Base-by-base conservation (phyloP, 2,888 invertebrate genomes). In the Cataglyphis livida region DNA sequence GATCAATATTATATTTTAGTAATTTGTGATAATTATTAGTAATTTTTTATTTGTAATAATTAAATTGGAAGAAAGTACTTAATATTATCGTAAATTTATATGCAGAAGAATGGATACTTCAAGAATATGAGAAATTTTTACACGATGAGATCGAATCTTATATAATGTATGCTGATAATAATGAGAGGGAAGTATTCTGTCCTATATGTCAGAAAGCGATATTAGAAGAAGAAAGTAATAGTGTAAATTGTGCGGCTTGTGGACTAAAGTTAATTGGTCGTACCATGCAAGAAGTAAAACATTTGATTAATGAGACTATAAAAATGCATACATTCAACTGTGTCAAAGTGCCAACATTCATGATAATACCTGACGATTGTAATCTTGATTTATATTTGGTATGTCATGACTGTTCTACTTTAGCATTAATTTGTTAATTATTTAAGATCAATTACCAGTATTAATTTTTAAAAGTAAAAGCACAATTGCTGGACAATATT, bases 121-220 rank as follows among this genome's bases (percentile, higher is more conserved):
- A 90, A 81, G 94, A 95, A 74, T 95, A 94, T 76, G 93, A 94
- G 74, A 93, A 85, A 83, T 83, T 93, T 84, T 83, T 91, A 12
- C 86, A 90, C 76, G 91, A 93, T 21, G 94, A 95, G 81, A 90
- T 92, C 28, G 91, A 93, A 65, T 86, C 92, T 82, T 82, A 92
- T 18, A 87, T 92, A 9, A 87, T 85, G 9, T 86, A 88, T 21
- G 89, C 90, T 0, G 93, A 93, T 57, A 91, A 92, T 41, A 88
- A 91, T 65, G 86, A 88, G 7, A 88, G 90, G 28, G 84, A 91
- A 64, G 92, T 95, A 0, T 89, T 94, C 54, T 95, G 95, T 86
- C 95, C 95, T 1, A 86, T 95, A 10, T 95, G 95, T 78, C 92
- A 94, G 84, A 93, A 89, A 85, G 86, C 86, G 48, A 71, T 87